Evolutionary conservation across 2,888 invertebrate genomes (phyloP).

Genomic region (Polyploca ridens): DNA sequence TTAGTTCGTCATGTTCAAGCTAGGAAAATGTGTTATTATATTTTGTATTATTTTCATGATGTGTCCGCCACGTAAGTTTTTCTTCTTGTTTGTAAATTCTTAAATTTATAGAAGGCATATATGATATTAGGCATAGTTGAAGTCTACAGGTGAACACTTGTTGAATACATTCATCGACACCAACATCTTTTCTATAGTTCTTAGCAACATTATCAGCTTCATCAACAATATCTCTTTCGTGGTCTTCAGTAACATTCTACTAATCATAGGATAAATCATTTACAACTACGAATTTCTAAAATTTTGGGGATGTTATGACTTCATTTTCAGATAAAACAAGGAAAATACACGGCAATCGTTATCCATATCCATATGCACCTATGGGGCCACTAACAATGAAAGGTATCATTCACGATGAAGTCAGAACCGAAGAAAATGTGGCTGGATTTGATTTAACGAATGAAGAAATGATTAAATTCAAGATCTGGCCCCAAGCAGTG

Average conservation of each 20-base stretch:
- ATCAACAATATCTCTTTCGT: conserved; percentile 15
- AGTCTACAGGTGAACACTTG: too few species aligned
- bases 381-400: neutral
- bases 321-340: neutral
- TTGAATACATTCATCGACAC: too few species aligned
- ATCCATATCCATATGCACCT: too few species aligned
- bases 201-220: conserved; percentile 11
- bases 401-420: neutral
- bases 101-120: too few species aligned
- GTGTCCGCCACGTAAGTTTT: neutral
- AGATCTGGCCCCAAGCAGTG: conserved; percentile 64
- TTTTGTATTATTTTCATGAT: conserved; percentile 1
- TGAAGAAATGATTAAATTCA: conserved; percentile 56
- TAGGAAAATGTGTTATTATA: conserved; percentile 8
- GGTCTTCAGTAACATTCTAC: conserved; percentile 20
- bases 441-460: conserved; percentile 53
- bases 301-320: too few species aligned
- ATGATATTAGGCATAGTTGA: too few species aligned
- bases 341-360: too few species aligned
- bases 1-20: neutral
- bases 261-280: neutral
- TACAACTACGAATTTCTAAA: too few species aligned
- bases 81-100: too few species aligned
- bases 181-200: neutral
- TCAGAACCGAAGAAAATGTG: conserved; percentile 22